Evolutionary conservation across 2,113 vertebrate species (phyloP), one percentile per base, ranked within the genome.

Genomic region (Pseudorectes ferrugineus): DNA sequence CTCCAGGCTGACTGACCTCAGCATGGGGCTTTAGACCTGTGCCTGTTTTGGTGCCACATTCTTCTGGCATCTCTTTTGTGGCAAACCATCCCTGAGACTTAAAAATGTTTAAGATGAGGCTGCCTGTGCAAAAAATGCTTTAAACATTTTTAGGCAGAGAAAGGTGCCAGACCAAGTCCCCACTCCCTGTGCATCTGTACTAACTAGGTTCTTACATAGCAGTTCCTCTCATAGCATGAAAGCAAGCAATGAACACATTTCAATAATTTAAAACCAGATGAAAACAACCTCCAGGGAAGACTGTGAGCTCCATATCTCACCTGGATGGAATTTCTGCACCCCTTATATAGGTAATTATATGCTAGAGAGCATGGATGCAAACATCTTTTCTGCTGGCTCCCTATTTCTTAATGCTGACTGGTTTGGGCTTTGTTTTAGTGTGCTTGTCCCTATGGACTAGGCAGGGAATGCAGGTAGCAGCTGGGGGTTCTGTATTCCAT

Each of bases 331-430:
- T 75, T 63, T 55, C 61, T 85, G 45, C 78, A 61, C 23, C 42
- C 22, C 66, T 82, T 19, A 14, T 18, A 48, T 9, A 51, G 26
- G 51, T 45, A 45, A 36, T 49, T 45, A 12, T 11, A 10, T 1
- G 1, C 31, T 58, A 59, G 46, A 0, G 1, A 75, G 11, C 43
- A 40, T 20, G 33, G 19, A 80, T 12, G 2, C 23, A 84, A 57
- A 26, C 21, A 46, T 23, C 15, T 80, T 77, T 77, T 49, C 51
- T 62, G 38, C 77, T 58, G 46, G 23, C 46, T 88, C 16, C 29
- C 38, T 0, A 3, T 10, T 70, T 73, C 13, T 11, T 36, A 0
- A 0, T 8, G 15, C 77, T 80, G 86, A 9, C 42, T 45, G 43
- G 2, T 45, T 31, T n/a, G 36, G 49, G 38, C 21, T 57, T 65